Evolutionary conservation across 53 echinoderm and acorn worm species (phyloP).

Genomic region (Zoroaster sp.): DNA sequence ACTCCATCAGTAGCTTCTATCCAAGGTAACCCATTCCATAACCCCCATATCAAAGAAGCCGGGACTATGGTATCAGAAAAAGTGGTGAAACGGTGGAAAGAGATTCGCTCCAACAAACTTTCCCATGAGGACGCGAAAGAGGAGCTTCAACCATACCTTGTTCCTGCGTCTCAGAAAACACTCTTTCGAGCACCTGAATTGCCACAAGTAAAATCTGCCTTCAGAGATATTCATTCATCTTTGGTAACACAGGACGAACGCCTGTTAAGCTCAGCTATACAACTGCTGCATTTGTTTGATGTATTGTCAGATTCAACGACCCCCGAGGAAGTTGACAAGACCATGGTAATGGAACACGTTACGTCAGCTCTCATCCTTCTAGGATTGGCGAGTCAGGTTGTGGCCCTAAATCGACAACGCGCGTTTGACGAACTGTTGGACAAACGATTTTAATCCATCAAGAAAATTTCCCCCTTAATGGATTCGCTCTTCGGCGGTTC

Average conservation of each 20-base stretch:
- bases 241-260: neutral
- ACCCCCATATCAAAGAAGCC: neutral
- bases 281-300: too few relatives aligned
- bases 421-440: too few relatives aligned
- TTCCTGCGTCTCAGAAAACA: neutral
- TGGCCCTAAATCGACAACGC: too few relatives aligned
- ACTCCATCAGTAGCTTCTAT: neutral
- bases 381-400: too few relatives aligned
- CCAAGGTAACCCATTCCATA: neutral
- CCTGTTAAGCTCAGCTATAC: too few relatives aligned
- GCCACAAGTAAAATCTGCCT: conserved; percentile 5
- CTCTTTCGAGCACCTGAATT: conserved; percentile 1
- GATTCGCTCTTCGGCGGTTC: too few relatives aligned
- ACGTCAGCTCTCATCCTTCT: too few relatives aligned
- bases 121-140: neutral
- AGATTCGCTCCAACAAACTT: neutral
- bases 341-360: too few relatives aligned
- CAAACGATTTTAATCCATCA: too few relatives aligned
- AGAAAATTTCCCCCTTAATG: too few relatives aligned
- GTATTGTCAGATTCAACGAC: too few relatives aligned
- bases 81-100: neutral
- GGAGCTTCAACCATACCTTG: neutral
- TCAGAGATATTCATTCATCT: neutral
- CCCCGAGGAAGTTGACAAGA: too few relatives aligned
- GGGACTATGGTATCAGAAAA: neutral